A percentile compares a stretch with the other conserved stretches of the same genome.
Conservation (phyloP, 1,140 invertebrate genomes). For the Lordiphosa clarofinis region DNA sequence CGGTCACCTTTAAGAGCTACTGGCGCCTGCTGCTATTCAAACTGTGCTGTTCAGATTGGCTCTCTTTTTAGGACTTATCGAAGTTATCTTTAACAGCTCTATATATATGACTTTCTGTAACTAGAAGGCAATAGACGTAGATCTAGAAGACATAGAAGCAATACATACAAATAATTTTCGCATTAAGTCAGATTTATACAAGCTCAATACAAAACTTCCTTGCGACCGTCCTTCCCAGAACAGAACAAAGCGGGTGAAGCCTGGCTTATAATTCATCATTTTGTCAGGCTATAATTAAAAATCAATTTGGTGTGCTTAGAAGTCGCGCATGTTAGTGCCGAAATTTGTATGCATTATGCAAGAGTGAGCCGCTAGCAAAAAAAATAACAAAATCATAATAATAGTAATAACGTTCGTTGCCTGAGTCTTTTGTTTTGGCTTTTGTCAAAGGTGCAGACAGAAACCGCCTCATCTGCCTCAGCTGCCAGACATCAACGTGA, state of each 20-base stretch:
- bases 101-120: too few relatives aligned
- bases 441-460: conserved; percentile 66
- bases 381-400: conserved; percentile 21
- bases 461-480: conserved; percentile 16
- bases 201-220: too few relatives aligned
- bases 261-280: conserved; percentile 43
- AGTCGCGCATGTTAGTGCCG: conserved; percentile 12
- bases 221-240: conserved; percentile 45
- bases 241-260: conserved; percentile 12
- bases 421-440: conserved; percentile 68
- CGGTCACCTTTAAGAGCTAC: too few relatives aligned
- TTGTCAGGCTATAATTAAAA: conserved; percentile 66
- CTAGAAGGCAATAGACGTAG: too few relatives aligned
- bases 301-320: conserved; percentile 64
- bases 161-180: too few relatives aligned
- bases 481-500: conserved; percentile 63
- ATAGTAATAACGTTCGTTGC: conserved; percentile 65
- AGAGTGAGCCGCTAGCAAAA: conserved; percentile 22
- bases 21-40: too few relatives aligned
- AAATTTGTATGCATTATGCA: conserved; percentile 59
- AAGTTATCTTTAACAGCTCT: too few relatives aligned
- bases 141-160: too few relatives aligned
- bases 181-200: too few relatives aligned
- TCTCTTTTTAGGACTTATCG: too few relatives aligned
- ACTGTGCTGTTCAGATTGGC: too few relatives aligned